A percentile compares a stretch with the other conserved stretches of the same genome.
Evolutionary conservation across 2,797 vertebrate species (phyloP).

Genomic region (Eulemur mongoz): DNA sequence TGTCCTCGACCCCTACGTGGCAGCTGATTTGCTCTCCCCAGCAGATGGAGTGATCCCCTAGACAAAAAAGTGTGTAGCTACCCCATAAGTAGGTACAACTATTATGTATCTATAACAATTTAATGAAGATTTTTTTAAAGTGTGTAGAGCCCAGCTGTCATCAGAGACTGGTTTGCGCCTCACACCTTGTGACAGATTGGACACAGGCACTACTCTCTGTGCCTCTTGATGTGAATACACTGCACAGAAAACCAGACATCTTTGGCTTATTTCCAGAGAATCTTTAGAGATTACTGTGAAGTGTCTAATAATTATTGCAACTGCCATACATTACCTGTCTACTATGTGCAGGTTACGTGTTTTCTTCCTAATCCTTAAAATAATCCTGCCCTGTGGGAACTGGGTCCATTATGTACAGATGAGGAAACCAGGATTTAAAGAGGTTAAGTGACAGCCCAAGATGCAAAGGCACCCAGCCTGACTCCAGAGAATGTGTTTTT

Average conservation of each 20-base stretch:
- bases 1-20: too few species aligned
- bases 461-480: neutral
- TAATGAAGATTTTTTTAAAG: neutral
- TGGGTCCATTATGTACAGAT: neutral
- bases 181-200: rapidly evolving
- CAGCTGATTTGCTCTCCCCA: neutral
- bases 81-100: neutral
- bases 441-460: neutral
- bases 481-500: neutral
- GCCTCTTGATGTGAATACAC: neutral
- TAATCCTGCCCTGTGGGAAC: neutral
- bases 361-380: neutral
- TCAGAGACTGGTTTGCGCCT: neutral
- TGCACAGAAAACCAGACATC: neutral
- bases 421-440: neutral
- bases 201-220: neutral
- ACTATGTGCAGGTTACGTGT: neutral
- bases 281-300: neutral
- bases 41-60: neutral
- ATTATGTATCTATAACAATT: neutral
- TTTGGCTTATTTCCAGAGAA: neutral
- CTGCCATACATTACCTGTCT: neutral
- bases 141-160: neutral
- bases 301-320: neutral
- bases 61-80: neutral